Conservation (phyloP, 1,140 invertebrate genomes). For the Tigriopus japonicus region DNA sequence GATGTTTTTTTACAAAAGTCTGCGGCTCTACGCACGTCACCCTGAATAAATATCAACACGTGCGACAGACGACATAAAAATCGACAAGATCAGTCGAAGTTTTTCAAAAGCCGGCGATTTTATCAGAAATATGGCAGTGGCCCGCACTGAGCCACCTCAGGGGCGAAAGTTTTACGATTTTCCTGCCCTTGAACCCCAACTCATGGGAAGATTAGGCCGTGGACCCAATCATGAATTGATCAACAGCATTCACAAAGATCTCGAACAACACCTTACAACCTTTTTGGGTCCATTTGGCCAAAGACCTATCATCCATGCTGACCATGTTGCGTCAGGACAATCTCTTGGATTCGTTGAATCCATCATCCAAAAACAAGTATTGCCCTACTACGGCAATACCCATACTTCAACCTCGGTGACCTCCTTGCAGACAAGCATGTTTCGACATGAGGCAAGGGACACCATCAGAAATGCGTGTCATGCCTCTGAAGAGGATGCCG, state of each 20-base stretch:
- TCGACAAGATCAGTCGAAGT: too few species aligned
- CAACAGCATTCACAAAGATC: neutral
- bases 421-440: conserved; percentile 65
- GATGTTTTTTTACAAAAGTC: too few species aligned
- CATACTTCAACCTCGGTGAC: conserved; percentile 65
- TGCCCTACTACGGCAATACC: conserved; percentile 66
- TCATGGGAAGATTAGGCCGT: too few species aligned
- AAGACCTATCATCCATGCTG: conserved; percentile 58
- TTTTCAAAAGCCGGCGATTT: too few species aligned
- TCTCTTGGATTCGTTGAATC: conserved; percentile 70
- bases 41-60: too few species aligned
- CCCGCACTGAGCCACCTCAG: too few species aligned
- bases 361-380: conserved; percentile 55
- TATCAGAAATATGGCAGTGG: too few species aligned
- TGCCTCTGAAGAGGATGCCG: conserved; percentile 58
- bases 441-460: conserved; percentile 57
- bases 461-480: conserved; percentile 60
- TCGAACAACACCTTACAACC: conserved; percentile 28
- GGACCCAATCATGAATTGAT: neutral
- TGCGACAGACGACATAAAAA: too few species aligned
- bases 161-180: too few species aligned
- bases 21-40: too few species aligned
- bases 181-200: too few species aligned
- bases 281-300: conserved; percentile 60
- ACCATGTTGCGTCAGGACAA: conserved; percentile 60